Percentiles rank a stretch among this genome's conserved stretches.
phyloP scores from a whole-genome alignment of 2,113 vertebrate species.

The Corythoichthys intestinalis region DNA sequence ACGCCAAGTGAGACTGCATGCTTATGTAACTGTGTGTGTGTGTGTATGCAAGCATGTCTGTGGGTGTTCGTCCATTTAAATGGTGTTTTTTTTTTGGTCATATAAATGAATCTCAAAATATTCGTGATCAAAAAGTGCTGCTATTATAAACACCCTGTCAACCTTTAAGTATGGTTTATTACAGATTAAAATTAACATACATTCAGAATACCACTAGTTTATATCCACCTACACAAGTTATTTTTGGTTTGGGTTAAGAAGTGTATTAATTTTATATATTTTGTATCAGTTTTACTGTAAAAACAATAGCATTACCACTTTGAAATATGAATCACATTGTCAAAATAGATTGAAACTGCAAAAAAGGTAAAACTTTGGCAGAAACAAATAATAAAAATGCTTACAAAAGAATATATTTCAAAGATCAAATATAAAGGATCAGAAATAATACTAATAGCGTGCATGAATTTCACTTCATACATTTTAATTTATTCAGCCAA shows the following conservation, averaged over 20 bases:
- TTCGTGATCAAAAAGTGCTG: conserved; percentile 29
- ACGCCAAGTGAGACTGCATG: conserved; percentile 25
- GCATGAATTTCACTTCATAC: not conserved
- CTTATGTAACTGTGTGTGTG: conserved; percentile 47
- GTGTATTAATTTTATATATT: not conserved
- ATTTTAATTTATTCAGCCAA: not conserved
- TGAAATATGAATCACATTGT: conserved; percentile 11
- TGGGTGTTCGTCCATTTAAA: conserved; percentile 19
- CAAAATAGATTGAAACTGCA: not conserved
- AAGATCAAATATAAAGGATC: not conserved
- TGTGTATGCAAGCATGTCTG: not conserved
- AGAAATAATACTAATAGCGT: not conserved
- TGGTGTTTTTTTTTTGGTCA: not conserved
- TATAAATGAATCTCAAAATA: conserved; percentile 12
- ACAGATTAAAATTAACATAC: conserved; percentile 24
- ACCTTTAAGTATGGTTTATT: conserved; percentile 12
- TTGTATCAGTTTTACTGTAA: not conserved
- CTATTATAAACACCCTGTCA: conserved; percentile 31
- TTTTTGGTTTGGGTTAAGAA: not conserved
- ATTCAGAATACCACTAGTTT: conserved; percentile 23
- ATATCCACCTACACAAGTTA: conserved; percentile 10
- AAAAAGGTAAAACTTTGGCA: not conserved
- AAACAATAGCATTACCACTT: conserved; percentile 15
- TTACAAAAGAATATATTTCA: not conserved
- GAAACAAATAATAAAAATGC: not conserved